phyloP scores from a whole-genome alignment of 2,797 vertebrate genomes.

The Tachyglossus aculeatus region DNA sequence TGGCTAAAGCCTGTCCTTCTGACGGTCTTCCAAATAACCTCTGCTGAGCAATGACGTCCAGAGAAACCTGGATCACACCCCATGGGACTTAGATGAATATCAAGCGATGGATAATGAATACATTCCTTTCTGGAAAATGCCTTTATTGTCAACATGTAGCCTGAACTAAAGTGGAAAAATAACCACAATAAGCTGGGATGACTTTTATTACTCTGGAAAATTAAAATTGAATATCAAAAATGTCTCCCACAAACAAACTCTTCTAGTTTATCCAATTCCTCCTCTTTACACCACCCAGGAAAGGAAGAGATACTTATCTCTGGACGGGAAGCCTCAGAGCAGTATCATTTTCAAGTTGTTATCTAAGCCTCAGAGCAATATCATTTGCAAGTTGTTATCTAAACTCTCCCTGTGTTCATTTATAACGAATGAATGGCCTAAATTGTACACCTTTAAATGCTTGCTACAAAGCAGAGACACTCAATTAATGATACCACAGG shows the following conservation, averaged over 20 bases:
- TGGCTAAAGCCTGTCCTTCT: too few species aligned
- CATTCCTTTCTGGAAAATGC: not conserved
- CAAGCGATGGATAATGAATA: not conserved
- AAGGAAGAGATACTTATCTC: not conserved
- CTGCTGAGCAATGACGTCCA: too few species aligned
- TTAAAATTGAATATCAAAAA: not conserved
- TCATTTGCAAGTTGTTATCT: slow-evolving; percentile 1
- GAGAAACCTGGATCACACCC: too few species aligned
- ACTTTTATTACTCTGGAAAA: not conserved
- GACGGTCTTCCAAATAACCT: too few species aligned
- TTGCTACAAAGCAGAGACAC: not conserved
- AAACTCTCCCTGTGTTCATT: not conserved
- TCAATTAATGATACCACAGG: not conserved
- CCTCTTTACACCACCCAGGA: not conserved
- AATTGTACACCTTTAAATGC: not conserved
- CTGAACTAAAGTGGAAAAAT: slow-evolving; percentile 1
- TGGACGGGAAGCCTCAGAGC: not conserved
- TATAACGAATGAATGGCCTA: not conserved
- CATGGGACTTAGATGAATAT: too few species aligned
- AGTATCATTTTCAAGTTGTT: slow-evolving; percentile 1
- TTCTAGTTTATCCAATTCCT: slow-evolving; percentile 3
- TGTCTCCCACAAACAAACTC: not conserved
- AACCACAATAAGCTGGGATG: not conserved
- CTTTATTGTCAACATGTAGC: not conserved
- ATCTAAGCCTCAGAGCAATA: not conserved